These are phyloP conservation scores for Tetramorium simillimum DNA, from an alignment of 1,140 invertebrate genomes.

Conservation along the genomic window DNA sequence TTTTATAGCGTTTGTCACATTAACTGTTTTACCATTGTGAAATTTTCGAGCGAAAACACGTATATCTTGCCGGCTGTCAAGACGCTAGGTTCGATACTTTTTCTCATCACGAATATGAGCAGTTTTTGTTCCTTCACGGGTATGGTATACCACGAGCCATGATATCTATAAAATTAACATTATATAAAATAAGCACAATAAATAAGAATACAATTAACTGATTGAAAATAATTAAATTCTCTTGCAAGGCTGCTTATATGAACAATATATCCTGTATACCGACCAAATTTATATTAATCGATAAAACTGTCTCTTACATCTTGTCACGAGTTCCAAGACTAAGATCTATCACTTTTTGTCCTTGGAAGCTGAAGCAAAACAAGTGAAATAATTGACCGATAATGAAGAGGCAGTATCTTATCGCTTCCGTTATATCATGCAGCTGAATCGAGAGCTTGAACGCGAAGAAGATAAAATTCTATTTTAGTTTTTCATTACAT, in stretches of 20 bases:
- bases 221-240: neutral
- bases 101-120: neutral
- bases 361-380: slow-evolving; percentile 11
- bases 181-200: neutral
- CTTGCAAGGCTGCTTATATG: neutral
- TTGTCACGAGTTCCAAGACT: neutral
- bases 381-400: slow-evolving; percentile 28
- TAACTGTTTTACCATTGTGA: neutral
- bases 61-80: slow-evolving; percentile 32
- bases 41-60: slow-evolving; percentile 30
- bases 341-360: slow-evolving; percentile 20
- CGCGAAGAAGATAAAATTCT: neutral
- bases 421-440: slow-evolving; percentile 4
- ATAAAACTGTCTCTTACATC: slow-evolving; percentile 14
- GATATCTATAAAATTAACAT: slow-evolving; percentile 17
- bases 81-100: neutral
- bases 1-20: neutral
- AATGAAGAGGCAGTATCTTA: slow-evolving; percentile 35
- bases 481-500: neutral
- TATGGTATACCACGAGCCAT: slow-evolving; percentile 9
- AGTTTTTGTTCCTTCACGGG: neutral
- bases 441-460: neutral
- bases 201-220: neutral
- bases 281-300: neutral
- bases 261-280: neutral